These are phyloP conservation scores for Scaptomyza flava DNA, from an alignment of 2,888 invertebrate genomes.

Conservation along the genomic window DNA sequence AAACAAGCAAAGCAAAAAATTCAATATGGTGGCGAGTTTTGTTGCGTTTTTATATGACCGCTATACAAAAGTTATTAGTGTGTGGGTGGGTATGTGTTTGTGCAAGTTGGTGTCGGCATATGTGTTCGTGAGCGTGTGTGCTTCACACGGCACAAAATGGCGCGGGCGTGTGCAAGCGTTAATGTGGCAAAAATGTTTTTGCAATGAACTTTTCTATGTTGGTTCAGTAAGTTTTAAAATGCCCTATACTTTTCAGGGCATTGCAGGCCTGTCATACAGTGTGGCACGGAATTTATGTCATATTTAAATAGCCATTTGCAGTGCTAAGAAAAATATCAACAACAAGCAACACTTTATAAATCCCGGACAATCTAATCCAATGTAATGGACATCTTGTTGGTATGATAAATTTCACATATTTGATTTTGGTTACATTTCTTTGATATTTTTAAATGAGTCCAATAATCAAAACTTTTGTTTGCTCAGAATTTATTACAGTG, in stretches of 20 bases:
- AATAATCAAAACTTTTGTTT: no score
- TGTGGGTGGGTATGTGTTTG: conserved; percentile 26
- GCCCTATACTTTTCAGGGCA: conserved; percentile 1
- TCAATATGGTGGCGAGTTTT: conserved; percentile 65
- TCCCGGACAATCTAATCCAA: no score
- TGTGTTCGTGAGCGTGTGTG: conserved; percentile 13
- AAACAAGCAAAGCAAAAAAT: conserved; percentile 12
- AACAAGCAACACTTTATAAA: no score
- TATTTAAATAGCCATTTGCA: no score
- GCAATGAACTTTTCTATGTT: conserved; percentile 58
- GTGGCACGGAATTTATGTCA: not conserved
- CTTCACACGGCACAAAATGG: conserved; percentile 55
- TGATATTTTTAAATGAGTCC: no score
- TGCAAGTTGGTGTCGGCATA: conserved; percentile 8
- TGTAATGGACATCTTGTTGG: no score
- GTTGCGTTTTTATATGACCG: conserved; percentile 73
- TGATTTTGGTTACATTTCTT: no score
- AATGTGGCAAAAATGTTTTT: conserved; percentile 77
- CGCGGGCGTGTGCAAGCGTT: conserved; percentile 77
- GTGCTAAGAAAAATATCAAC: no score
- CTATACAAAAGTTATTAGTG: conserved; percentile 78
- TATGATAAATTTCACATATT: no score
- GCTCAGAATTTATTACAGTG: not conserved
- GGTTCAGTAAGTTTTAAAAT: conserved; percentile 33
- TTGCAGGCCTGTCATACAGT: not conserved